These are phyloP conservation scores for Euphydryas editha DNA, from an alignment of 2,888 invertebrate species.

Conservation along the genomic window DNA sequence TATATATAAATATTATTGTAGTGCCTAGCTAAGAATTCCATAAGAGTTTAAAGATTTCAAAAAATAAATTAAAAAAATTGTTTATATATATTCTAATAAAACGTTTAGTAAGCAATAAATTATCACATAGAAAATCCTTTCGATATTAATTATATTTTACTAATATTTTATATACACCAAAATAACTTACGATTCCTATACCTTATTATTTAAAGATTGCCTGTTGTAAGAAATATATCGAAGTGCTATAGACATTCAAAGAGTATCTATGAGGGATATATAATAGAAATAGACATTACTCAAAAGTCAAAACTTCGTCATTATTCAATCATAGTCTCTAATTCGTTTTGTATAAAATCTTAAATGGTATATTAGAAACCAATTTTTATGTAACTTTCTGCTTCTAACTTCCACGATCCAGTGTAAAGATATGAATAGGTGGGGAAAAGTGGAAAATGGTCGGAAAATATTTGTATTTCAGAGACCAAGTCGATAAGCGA, in stretches of 20 bases:
- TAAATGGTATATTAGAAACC: conserved; percentile 21
- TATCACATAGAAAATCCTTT: too few species aligned
- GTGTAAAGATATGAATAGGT: conserved; percentile 21
- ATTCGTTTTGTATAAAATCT: not conserved
- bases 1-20: too few species aligned
- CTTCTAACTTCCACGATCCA: conserved; percentile 11
- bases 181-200: too few species aligned
- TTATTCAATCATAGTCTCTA: conserved; percentile 27
- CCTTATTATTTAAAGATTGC: conserved; percentile 1
- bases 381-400: conserved; percentile 15
- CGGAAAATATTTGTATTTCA: conserved; percentile 47
- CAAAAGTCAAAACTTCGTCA: conserved; percentile 21
- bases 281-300: conserved; percentile 9
- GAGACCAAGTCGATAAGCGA: conserved; percentile 37
- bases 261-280: too few species aligned
- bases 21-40: too few species aligned
- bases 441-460: conserved; percentile 47
- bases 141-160: too few species aligned
- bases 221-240: not conserved
- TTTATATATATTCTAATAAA: too few species aligned
- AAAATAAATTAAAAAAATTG: too few species aligned
- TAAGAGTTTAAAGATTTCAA: too few species aligned
- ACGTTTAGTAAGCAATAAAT: too few species aligned
- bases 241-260: conserved; percentile 2
- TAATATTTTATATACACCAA: too few species aligned